These are phyloP conservation scores for Plemyria rubiginata DNA, from an alignment of 2,888 invertebrate genomes.

Conservation along the genomic window DNA sequence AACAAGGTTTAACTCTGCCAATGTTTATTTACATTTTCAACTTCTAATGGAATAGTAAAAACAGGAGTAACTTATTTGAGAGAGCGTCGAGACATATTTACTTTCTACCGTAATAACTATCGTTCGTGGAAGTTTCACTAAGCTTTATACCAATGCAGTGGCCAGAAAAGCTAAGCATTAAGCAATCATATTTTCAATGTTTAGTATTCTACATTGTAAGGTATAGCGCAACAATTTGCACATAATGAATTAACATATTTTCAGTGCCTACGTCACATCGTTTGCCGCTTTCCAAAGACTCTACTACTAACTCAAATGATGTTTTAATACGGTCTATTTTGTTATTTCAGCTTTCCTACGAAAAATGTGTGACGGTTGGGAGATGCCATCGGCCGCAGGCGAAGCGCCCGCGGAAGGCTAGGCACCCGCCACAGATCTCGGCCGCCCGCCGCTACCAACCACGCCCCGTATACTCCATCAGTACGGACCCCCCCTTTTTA, in stretches of 20 bases:
- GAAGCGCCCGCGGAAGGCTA: constrained; percentile 70
- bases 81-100: background rate
- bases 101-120: background rate
- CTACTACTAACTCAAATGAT: background rate
- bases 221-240: background rate
- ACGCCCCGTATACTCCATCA: constrained; percentile 70
- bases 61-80: background rate
- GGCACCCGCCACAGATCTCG: constrained; percentile 47
- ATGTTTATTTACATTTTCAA: background rate
- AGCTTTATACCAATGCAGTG: background rate
- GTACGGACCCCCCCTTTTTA: constrained; percentile 78
- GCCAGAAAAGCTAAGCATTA: background rate
- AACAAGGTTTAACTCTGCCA: constrained; percentile 33
- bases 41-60: background rate
- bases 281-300: background rate
- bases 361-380: constrained; percentile 91
- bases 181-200: background rate
- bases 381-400: constrained; percentile 52
- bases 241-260: too few species aligned
- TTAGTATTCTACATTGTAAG: background rate
- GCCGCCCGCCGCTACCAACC: constrained; percentile 37
- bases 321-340: constrained; percentile 15
- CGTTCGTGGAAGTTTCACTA: background rate
- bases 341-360: constrained; percentile 91
- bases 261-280: too few species aligned